phyloP scores from a whole-genome alignment of 1,140 invertebrate genomes.

The Maconellicoccus hirsutus region DNA sequence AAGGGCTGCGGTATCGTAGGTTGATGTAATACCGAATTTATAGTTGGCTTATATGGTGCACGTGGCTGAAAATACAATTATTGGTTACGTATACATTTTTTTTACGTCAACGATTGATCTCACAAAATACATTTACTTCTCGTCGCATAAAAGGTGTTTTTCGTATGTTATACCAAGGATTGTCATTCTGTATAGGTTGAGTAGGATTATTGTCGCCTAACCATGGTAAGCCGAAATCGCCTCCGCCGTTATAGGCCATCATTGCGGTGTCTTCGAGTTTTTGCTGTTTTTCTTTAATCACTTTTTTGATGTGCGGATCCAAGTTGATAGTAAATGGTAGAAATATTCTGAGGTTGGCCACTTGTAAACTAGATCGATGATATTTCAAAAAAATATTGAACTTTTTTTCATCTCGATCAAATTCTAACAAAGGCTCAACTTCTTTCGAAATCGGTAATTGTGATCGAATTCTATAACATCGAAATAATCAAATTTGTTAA shows the following conservation, averaged over 20 bases:
- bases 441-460: constrained; percentile 75
- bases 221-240: constrained; percentile 6
- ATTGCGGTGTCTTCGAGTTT: constrained; percentile 23
- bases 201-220: background rate
- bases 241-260: background rate
- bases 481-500: background rate
- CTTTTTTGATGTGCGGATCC: constrained; percentile 90
- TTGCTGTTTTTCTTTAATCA: constrained; percentile 65
- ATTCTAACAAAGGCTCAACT: constrained; percentile 73
- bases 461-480: constrained; percentile 49
- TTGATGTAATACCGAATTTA: background rate
- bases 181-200: background rate
- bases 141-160: constrained; percentile 2
- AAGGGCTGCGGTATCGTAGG: background rate
- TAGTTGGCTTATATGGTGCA: background rate
- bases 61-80: background rate
- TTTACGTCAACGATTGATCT: too few species aligned
- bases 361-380: constrained; percentile 64
- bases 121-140: too few species aligned
- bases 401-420: constrained; percentile 89
- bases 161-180: background rate
- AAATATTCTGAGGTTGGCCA: constrained; percentile 85
- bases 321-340: constrained; percentile 92
- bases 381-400: constrained; percentile 83
- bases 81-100: background rate